These are phyloP conservation scores for Hippopotamyrus pictus DNA, from an alignment of 2,797 vertebrate species.

Conservation along the genomic window DNA sequence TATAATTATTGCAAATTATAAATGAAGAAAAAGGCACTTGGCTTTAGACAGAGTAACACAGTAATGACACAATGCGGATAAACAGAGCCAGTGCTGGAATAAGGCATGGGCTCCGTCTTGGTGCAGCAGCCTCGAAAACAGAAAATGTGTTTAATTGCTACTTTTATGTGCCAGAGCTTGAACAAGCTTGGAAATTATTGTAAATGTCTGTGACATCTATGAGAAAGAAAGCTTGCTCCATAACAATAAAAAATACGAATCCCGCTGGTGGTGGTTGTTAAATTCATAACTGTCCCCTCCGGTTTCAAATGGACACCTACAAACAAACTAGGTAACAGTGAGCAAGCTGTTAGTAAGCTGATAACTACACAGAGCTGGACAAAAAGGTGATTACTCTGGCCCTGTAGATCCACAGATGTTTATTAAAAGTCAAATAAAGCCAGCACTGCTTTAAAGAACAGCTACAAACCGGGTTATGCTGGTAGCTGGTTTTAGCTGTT, in stretches of 20 bases:
- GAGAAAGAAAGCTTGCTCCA: not conserved
- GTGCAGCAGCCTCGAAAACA: not conserved
- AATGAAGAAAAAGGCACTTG: not conserved
- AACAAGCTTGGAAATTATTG: constrained; percentile 41
- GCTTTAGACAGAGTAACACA: not conserved
- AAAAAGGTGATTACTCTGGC: constrained; percentile 33
- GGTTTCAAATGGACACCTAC: constrained; percentile 35
- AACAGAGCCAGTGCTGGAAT: not conserved
- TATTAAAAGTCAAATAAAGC: constrained; percentile 33
- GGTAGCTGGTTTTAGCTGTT: not conserved
- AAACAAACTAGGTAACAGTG: constrained; percentile 47
- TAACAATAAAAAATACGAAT: not conserved
- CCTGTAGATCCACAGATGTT: constrained; percentile 48
- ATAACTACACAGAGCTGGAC: constrained; percentile 53
- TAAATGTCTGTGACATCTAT: constrained; percentile 16
- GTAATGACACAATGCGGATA: not conserved
- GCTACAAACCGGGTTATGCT: not conserved
- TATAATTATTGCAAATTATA: not conserved
- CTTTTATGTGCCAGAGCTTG: constrained; percentile 33
- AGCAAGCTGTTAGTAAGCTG: constrained; percentile 52
- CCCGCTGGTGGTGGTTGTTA: constrained; percentile 49
- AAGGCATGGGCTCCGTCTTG: not conserved
- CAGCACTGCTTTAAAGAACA: constrained; percentile 19
- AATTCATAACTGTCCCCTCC: constrained; percentile 22
- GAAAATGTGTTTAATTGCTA: constrained; percentile 14